Percentiles rank a stretch among this genome's conserved stretches.
Evolutionary conservation across 2,113 vertebrate species (phyloP).

Genomic region (Aldabrachelys gigantea): DNA sequence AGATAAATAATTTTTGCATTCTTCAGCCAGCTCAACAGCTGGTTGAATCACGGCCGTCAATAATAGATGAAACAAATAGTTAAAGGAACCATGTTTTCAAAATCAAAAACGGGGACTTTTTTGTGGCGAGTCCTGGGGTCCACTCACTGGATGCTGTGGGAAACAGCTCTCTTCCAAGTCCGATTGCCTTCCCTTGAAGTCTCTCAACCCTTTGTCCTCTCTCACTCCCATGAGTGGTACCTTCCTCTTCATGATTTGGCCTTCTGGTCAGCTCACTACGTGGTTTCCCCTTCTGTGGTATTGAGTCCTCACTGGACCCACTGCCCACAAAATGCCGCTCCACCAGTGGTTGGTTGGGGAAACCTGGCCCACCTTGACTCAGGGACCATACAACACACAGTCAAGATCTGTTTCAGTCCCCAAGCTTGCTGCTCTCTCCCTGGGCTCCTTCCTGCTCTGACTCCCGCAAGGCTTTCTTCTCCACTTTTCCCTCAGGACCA

Average conservation of each 20-base stretch:
- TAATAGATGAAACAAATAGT: constrained; percentile 30
- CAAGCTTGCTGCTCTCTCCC: neutral
- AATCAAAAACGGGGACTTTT: neutral
- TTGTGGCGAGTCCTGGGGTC: neutral
- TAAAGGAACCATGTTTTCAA: neutral
- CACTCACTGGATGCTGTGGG: neutral
- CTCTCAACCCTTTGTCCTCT: neutral
- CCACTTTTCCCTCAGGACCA: neutral
- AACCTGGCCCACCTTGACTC: neutral
- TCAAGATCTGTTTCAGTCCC: neutral
- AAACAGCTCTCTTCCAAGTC: neutral
- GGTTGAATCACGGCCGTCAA: neutral
- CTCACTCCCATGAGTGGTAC: neutral
- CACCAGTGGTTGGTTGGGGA: neutral
- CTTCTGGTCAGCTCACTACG: neutral
- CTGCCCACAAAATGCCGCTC: neutral
- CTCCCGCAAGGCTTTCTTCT: neutral
- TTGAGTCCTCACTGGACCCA: neutral
- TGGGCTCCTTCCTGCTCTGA: neutral
- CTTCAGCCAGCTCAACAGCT: constrained; percentile 15
- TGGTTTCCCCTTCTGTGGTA: neutral
- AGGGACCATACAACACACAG: neutral
- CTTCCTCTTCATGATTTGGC: neutral
- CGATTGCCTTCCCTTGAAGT: neutral
- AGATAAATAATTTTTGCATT: constrained; percentile 10